Evolutionary conservation across 2,888 invertebrate genomes (phyloP), one percentile per base, ranked within the genome.

Genomic region (Cephus sareptanus): DNA sequence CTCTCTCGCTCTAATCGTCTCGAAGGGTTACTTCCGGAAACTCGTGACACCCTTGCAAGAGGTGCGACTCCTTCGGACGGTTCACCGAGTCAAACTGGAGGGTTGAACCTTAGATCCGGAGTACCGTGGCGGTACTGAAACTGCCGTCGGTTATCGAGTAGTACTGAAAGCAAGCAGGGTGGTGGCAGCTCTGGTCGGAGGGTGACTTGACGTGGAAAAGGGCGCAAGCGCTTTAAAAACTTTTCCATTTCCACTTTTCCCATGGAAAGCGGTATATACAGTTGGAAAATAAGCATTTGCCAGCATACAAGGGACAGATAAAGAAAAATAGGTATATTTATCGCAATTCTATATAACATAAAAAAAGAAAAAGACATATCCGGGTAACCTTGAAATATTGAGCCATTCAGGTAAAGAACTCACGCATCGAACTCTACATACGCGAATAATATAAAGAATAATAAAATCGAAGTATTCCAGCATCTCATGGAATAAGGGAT

Each of bases 101-200:
- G 33, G 13, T 71, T 30, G 31, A 56, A 71, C 71, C 71, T 31
- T 9, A 71, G 71, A 86, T 87, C 86, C 88, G 88, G 89, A 89
- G 90, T 88, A 88, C 89, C 90, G 89, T 89, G 86, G 87, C 87
- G 88, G 90, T 89, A 89, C 90, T 90, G 90, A 83, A 86, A 84
- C 87, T 83, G 85, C 87, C 87, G 87, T 90, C 90, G 89, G 89
- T 88, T 88, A 88, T 88, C 85, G 87, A 88, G 87, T 88, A 87
- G 86, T 85, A 82, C 80, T 80, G 77, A 76, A 79, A 82, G 83
- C 82, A 83, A 85, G 85, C 85, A 84, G 83, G 85, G 88, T 86
- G 88, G 88, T 85, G 88, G 90, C 87, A 88, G 87, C 87, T 87
- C 87, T 82, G 34, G 35, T 35, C 74, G 74, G 74, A 74, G 74